Evolutionary conservation across 1,140 invertebrate species (phyloP), one percentile per base, ranked within the genome.

Genomic region (Cydia amplana): DNA sequence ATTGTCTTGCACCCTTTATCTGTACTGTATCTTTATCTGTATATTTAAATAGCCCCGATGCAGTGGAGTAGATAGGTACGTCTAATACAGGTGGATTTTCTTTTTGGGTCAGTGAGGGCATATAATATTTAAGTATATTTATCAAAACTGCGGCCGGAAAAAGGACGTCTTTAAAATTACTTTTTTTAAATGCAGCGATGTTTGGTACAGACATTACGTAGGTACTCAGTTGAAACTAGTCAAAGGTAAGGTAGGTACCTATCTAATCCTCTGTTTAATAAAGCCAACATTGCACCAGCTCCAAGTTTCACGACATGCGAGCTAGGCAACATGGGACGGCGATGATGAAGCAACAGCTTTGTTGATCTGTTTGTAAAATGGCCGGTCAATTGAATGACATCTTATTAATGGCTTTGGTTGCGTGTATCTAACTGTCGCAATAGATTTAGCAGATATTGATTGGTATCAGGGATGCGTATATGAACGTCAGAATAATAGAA

Each of bases 291-390:
- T 55, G 51, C 49, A 55, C 18, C 20, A 60, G 55, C 18, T 7
- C 12, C 9, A 60, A 60, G 20, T 60, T 60, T 60, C 55, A n/a
- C n/a, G 20, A 60, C 55, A 60, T 12, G 55, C n/a, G 51, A n/a
- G 51, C 51, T 23, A 60, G 55, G 7, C 18, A 60, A 23, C 20
- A 20, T 60, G 18, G 20, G 9, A 9, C 12, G 51, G 14, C 12
- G 51, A 4, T 49, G 12, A 60, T 60, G 7, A 18, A 60, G 55
- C 20, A 60, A 60, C n/a, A 7, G n/a, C 55, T 60, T 60, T 60
- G 55, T 60, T 60, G 55, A 60, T 60, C 55, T 60, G 55, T 60
- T 60, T 60, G 55, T 60, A 60, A 60, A 60, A 60, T 23, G 55
- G 16, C 23, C n/a, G 51, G 51, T 55, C 51, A 55, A 55, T 55